Conservation (phyloP, 2,888 invertebrate genomes). For the Teleiodes luculella region DNA sequence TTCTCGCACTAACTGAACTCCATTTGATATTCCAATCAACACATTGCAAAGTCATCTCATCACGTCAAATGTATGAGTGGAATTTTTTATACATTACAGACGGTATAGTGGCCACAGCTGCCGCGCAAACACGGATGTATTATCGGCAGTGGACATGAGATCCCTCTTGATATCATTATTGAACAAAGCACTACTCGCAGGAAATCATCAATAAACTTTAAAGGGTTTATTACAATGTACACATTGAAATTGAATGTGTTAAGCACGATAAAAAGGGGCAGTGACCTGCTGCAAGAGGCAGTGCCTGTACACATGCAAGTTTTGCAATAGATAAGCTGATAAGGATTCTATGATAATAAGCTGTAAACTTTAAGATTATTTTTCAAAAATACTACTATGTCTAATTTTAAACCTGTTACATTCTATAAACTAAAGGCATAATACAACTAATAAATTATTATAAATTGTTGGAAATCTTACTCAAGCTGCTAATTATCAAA, state of each 20-base stretch:
- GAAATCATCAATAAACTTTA: constrained; percentile 68
- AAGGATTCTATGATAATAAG: not conserved
- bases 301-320: not conserved
- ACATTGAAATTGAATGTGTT: not conserved
- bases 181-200: constrained; percentile 55
- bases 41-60: constrained; percentile 37
- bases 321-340: not conserved
- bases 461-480: too few relatives aligned
- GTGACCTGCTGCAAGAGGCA: constrained; percentile 29
- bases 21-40: constrained; percentile 47
- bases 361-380: too few relatives aligned
- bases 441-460: too few relatives aligned
- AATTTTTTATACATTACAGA: constrained; percentile 25
- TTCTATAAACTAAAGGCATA: too few relatives aligned
- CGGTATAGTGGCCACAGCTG: not conserved
- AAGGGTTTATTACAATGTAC: constrained; percentile 25
- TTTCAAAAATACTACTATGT: too few relatives aligned
- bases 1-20: not conserved
- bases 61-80: constrained; percentile 28
- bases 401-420: too few relatives aligned
- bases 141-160: constrained; percentile 19
- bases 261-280: constrained; percentile 35
- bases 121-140: not conserved
- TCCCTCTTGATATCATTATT: constrained; percentile 50
- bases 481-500: too few relatives aligned